A percentile compares a stretch with the other conserved stretches of the same genome.
phyloP scores from a whole-genome alignment of 2,113 vertebrate genomes.

The Spea multiplicata region DNA sequence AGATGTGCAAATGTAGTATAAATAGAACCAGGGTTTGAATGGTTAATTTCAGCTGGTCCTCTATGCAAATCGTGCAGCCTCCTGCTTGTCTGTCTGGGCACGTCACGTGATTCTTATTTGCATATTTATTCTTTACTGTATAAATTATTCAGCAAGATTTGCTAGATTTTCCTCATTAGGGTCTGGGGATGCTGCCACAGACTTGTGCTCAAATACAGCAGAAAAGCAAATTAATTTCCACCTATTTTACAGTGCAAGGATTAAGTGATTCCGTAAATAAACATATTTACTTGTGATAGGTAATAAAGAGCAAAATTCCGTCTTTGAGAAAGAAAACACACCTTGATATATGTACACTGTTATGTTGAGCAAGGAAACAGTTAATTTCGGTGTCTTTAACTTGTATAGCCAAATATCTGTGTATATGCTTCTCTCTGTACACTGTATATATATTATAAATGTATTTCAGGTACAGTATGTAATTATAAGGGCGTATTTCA shows the following conservation, averaged over 20 bases:
- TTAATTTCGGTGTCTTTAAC: too few relatives aligned
- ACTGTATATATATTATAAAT: too few relatives aligned
- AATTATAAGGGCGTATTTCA: too few relatives aligned
- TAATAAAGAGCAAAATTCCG: background rate
- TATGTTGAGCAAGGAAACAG: too few relatives aligned
- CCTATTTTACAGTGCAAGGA: background rate
- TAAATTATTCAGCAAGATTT: constrained; percentile 47
- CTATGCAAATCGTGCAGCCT: constrained; percentile 36
- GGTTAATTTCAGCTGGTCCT: constrained; percentile 26
- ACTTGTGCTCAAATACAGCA: constrained; percentile 27
- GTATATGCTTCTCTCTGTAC: too few relatives aligned
- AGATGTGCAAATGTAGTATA: too few relatives aligned
- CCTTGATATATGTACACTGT: too few relatives aligned
- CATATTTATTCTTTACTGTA: constrained; percentile 34
- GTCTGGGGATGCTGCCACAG: constrained; percentile 6
- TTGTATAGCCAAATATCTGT: too few relatives aligned
- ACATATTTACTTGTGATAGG: background rate
- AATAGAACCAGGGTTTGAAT: background rate
- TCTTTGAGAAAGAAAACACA: too few relatives aligned
- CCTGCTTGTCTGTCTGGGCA: constrained; percentile 28
- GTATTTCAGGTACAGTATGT: too few relatives aligned
- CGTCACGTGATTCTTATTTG: constrained; percentile 42
- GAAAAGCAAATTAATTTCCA: constrained; percentile 7
- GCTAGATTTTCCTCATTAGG: constrained; percentile 46
- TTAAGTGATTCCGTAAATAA: background rate